Evolutionary conservation across 2,113 vertebrate species (phyloP).

Genomic region (Orthonyx spaldingii): DNA sequence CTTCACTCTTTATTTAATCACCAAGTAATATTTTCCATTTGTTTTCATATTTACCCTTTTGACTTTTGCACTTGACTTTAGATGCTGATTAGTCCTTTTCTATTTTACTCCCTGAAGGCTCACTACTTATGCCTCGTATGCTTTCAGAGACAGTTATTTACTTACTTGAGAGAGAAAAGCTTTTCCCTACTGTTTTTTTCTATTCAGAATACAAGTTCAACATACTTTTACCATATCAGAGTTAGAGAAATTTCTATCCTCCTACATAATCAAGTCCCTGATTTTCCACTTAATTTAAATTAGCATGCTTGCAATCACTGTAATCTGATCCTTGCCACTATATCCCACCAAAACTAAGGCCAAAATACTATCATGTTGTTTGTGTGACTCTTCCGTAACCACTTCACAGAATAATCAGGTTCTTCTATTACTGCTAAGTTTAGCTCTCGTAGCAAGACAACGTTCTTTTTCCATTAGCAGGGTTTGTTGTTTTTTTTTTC

Average conservation of each 20-base stretch:
- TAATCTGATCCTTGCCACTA: background rate
- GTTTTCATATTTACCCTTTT: constrained; percentile 10
- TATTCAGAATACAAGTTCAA: background rate
- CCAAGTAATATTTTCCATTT: constrained; percentile 19
- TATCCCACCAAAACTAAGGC: background rate
- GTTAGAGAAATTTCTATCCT: background rate
- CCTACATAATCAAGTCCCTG: background rate
- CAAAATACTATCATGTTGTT: background rate
- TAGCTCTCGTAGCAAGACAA: accelerated
- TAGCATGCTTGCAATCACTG: background rate
- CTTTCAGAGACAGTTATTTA: background rate
- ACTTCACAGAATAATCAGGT: background rate
- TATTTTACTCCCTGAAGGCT: background rate
- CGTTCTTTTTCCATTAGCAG: background rate
- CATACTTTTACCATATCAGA: background rate
- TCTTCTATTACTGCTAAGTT: background rate
- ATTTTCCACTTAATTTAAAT: background rate
- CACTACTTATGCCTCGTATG: background rate
- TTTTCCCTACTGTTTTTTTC: background rate
- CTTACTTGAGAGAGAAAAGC: background rate
- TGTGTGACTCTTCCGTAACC: background rate
- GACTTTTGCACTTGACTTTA: background rate
- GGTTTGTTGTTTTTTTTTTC: background rate
- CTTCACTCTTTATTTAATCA: background rate
- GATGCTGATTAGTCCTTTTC: background rate